Base-by-base conservation (phyloP, 2,888 invertebrate species). In the Papilio demoleus region DNA sequence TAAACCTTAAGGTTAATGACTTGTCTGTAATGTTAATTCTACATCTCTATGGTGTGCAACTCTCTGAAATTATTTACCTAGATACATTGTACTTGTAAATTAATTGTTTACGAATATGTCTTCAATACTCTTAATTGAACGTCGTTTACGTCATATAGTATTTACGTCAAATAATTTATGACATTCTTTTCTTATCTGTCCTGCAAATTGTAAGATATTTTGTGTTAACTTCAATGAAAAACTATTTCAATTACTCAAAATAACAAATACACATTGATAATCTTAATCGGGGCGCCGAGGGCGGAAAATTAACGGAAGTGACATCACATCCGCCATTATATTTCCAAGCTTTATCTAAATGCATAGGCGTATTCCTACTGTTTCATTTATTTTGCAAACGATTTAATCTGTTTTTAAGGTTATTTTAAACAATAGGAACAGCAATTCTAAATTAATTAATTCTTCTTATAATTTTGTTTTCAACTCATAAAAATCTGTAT, bases 251-350 rank as follows among this genome's bases (percentile, higher is more conserved):
- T n/a, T n/a, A n/a, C n/a, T 53, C 12, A 34, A 31, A 47, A 45
- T 12, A 27, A 27, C 40, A 65, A 60, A 50, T 68, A 50, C 27
- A 56, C 17, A 56, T 65, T 38, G n/a, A 36, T 42, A 36, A 65
- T 40, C 40, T 47, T 47, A 64, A 50, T n/a, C n/a, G 40, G 31
- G 59, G 47, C 64, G 68, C 50, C 34, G 42, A 12, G 8, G 1
- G 47, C 65, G 74, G 73, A 74, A 72, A 72, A 68, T 59, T 72
- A 70, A 70, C 66, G 71, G 71, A 67, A 70, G 73, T 73, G 71
- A 68, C 72, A 72, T 71, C 69, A 68, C 34, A 58, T 63, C 71
- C 67, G 67, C 68, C 70, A 70, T 71, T 72, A 70, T 72, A 67
- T 24, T 59, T 62, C 42, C 65, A 56, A 65, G 71, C 70, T 70